Conservation (phyloP, 2,888 invertebrate species). For the Rhodophaea formosa region DNA sequence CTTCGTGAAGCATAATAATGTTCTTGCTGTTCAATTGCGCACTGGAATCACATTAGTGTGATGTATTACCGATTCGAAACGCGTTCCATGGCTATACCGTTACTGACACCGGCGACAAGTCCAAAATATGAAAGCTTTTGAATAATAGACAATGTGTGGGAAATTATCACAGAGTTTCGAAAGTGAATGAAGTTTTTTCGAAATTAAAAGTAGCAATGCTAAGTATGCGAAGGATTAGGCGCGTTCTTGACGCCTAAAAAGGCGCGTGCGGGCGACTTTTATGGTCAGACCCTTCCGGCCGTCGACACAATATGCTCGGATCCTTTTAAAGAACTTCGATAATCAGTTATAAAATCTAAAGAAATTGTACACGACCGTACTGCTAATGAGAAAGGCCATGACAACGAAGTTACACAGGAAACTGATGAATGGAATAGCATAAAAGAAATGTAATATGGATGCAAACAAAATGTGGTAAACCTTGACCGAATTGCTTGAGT, state of each 20-base stretch:
- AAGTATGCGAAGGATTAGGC: constrained; percentile 50
- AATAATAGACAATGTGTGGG: constrained; percentile 32
- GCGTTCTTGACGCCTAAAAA: constrained; percentile 43
- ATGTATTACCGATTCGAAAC: constrained; percentile 69
- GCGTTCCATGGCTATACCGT: constrained; percentile 37
- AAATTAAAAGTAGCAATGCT: constrained; percentile 47
- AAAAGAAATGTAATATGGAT: constrained; percentile 22
- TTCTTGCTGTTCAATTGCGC: constrained; percentile 35
- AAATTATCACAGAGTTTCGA: constrained; percentile 35
- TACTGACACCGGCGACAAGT: constrained; percentile 43
- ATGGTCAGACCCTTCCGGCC: constrained; percentile 63
- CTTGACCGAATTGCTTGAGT: constrained; percentile 47
- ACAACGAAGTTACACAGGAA: constrained; percentile 6
- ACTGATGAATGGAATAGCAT: constrained; percentile 17
- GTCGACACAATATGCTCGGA: constrained; percentile 37
- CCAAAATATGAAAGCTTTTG: constrained; percentile 27
- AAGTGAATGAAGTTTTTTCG: constrained; percentile 42
- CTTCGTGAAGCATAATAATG: constrained; percentile 59
- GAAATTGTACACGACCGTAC: constrained; percentile 14
- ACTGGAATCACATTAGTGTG: constrained; percentile 45
- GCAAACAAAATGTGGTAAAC: constrained; percentile 35
- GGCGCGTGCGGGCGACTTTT: constrained; percentile 41
- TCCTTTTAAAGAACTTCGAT: constrained; percentile 33
- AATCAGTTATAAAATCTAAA: constrained; percentile 32
- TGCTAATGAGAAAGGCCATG: constrained; percentile 16